Evolutionary conservation across 2,113 vertebrate genomes (phyloP).

Genomic region (Heterocephalus glaber): DNA sequence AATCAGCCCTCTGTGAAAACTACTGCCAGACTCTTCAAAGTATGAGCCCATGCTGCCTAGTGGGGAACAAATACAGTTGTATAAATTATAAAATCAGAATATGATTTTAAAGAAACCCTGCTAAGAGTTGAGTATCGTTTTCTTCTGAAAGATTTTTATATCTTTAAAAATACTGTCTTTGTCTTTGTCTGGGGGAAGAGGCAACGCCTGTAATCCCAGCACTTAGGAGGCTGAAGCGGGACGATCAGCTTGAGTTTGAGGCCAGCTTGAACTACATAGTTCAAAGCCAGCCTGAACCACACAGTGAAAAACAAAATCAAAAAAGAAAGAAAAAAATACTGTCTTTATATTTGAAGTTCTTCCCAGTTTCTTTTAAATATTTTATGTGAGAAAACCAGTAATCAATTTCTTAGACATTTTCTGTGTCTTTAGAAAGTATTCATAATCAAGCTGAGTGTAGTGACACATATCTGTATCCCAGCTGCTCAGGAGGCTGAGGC

Average conservation of each 20-base stretch:
- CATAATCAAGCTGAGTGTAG: neutral
- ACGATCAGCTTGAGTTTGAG: neutral
- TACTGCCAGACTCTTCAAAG: neutral
- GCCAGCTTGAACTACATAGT: neutral
- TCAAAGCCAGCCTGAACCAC: neutral
- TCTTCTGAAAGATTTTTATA: constrained; percentile 17
- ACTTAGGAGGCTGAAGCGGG: neutral
- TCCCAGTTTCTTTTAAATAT: constrained; percentile 22
- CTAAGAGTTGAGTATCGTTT: constrained; percentile 24
- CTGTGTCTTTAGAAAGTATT: constrained; percentile 44
- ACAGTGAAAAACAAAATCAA: neutral
- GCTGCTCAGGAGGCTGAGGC: neutral
- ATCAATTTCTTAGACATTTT: constrained; percentile 8
- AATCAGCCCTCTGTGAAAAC: neutral
- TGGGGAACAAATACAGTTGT: neutral
- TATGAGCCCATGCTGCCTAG: neutral
- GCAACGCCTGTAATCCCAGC: neutral
- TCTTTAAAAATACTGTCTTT: neutral
- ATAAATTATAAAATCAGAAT: constrained; percentile 15
- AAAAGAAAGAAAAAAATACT: neutral
- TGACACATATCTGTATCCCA: neutral
- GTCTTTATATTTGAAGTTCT: constrained; percentile 17
- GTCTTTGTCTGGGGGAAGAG: fast-evolving
- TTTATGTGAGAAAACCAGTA: neutral
- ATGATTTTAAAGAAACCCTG: neutral